Base-by-base conservation (phyloP, 2,888 invertebrate species). In the Caenorhabditis plicata region DNA sequence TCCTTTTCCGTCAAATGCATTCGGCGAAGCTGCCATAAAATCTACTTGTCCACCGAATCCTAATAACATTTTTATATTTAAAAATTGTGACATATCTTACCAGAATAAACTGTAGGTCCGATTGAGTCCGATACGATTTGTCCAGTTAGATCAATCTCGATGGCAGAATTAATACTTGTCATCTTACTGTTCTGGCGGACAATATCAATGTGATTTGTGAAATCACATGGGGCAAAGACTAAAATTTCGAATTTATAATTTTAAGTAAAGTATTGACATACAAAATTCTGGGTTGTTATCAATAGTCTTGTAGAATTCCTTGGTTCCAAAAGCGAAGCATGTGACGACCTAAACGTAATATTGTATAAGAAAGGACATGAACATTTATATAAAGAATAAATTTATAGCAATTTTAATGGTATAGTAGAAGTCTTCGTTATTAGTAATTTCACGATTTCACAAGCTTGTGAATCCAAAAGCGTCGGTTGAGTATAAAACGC, bases 121-220 rank as follows among this genome's bases (percentile, higher is more conserved):
- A 95, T 94, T 23, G 94, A 93, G 81, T 95, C 94, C 0, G 93
- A 87, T 68, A 88, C 88, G 19, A 94, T 88, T 83, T 95, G 94
- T 0, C 95, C 95, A 0, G 93, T 92, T 43, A 95, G 83, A 82
- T 95, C 95, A 4, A 89, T 89, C 83, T 95, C 94, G 73, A 95
- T 90, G 82, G 91, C 91, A 0, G 93, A 93, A 84, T 95, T 95
- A 80, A 95, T 94, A 53, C 94, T 93, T 0, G 93, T 93, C 89
- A 95, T 93, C 72, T 47, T 42, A 26, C 41, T 48, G 47, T 66
- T 90, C 75, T 87, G 87, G 0, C 90, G 88, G 46, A 94, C 87
- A 52, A 66, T 50, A 42, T 66, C 66, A 15, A 53, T 54, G 49
- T 63, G 57, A 43, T 66, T 66, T 11, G 70, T 70, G 55, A 56